Evolutionary conservation across 2,888 invertebrate genomes (phyloP).

Genomic region (Diplolepis rosae): DNA sequence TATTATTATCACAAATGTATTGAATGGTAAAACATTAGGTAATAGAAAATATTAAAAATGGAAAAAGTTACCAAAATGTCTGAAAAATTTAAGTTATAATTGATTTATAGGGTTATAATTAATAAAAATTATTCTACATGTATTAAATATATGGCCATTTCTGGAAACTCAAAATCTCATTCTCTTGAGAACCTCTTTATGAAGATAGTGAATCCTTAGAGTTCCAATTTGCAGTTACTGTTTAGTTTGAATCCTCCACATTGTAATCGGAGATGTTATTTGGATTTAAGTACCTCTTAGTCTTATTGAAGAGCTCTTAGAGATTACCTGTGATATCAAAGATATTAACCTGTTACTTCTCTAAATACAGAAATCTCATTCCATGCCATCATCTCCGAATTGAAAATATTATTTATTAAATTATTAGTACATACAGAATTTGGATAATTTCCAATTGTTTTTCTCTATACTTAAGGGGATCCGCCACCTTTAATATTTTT

Average conservation of each 20-base stretch:
- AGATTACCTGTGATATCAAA: slow-evolving; percentile 4
- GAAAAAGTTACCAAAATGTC: slow-evolving; percentile 24
- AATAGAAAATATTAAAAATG: no score
- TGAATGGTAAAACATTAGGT: no score
- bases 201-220: neutral
- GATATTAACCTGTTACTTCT: slow-evolving; percentile 6
- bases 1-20: no score
- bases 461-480: no score
- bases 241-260: slow-evolving; percentile 13
- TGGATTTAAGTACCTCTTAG: slow-evolving; percentile 2
- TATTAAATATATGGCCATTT: neutral
- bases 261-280: slow-evolving; percentile 24
- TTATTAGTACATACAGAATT: no score
- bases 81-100: no score
- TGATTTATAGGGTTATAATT: neutral
- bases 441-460: no score
- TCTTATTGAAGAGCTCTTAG: slow-evolving; percentile 21
- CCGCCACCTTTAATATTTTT: no score
- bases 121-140: neutral
- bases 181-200: slow-evolving; percentile 2
- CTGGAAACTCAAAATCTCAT: neutral
- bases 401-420: no score
- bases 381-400: no score
- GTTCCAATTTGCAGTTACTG: slow-evolving; percentile 28
- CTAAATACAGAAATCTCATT: neutral